Percentiles rank a stretch among this genome's conserved stretches.
Evolutionary conservation across 2,797 vertebrate genomes (phyloP).

Genomic region (Centropyge bicolor): DNA sequence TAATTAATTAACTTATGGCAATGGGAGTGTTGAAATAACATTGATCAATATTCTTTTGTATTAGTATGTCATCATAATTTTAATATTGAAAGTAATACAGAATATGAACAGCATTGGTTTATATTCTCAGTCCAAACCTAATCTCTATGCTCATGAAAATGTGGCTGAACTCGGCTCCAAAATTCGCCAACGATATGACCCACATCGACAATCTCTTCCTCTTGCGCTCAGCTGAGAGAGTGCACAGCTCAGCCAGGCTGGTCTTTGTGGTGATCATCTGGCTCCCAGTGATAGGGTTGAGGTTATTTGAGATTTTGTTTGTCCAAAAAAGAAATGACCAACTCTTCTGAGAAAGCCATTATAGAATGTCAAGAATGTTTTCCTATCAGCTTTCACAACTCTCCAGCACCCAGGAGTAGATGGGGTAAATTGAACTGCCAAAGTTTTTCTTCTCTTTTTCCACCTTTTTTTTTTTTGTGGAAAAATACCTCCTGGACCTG

Average conservation of each 20-base stretch:
- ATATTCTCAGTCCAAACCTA: neutral
- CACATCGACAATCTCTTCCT: slow-evolving; percentile 1
- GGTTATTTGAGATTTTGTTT: slow-evolving; percentile 48
- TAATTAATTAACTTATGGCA: neutral
- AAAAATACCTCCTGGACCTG: slow-evolving; percentile 22
- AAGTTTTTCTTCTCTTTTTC: slow-evolving; percentile 16
- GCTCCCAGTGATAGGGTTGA: slow-evolving; percentile 40
- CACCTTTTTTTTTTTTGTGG: neutral
- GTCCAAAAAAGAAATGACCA: slow-evolving; percentile 40
- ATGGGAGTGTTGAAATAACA: too few relatives aligned
- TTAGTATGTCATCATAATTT: neutral
- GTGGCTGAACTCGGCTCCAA: neutral
- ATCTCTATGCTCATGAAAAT: neutral
- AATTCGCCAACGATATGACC: slow-evolving; percentile 2
- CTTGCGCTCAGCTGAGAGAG: slow-evolving; percentile 23
- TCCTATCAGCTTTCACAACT: slow-evolving; percentile 53
- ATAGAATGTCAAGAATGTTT: slow-evolving; percentile 53
- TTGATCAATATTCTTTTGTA: neutral
- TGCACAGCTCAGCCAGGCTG: slow-evolving; percentile 18
- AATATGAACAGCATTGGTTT: neutral
- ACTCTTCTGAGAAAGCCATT: slow-evolving; percentile 41
- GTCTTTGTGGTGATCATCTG: slow-evolving; percentile 26
- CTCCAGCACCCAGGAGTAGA: slow-evolving; percentile 37
- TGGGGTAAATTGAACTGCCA: slow-evolving; percentile 50
- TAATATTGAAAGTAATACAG: neutral